Percentiles rank a stretch among this genome's conserved stretches.
Evolutionary conservation across 2,888 invertebrate genomes (phyloP).

Genomic region (Litoditis marina): DNA sequence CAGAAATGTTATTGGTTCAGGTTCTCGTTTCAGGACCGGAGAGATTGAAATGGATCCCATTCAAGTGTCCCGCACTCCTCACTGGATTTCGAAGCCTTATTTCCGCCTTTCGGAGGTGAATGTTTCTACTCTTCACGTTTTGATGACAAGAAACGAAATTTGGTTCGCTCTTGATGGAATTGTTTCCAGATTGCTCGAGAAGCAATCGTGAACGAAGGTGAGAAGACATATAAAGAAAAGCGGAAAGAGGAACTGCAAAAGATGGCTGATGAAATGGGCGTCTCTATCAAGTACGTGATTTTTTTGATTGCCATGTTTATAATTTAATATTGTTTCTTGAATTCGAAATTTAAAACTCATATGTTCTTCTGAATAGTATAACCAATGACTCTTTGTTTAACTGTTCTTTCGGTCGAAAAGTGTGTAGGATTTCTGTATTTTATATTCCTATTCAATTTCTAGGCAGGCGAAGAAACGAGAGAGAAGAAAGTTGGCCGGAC

Average conservation of each 20-base stretch:
- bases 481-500: conserved; percentile 21
- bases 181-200: conserved; percentile 31
- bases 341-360: no score
- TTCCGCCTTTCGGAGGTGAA: conserved; percentile 45
- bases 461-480: conserved; percentile 37
- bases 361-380: no score
- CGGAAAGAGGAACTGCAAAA: conserved; percentile 30
- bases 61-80: conserved; percentile 46
- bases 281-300: conserved; percentile 31
- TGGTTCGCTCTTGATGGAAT: conserved; percentile 7
- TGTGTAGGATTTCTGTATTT: not conserved
- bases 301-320: not conserved
- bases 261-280: conserved; percentile 29
- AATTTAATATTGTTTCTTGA: no score
- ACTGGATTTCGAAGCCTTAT: conserved; percentile 59
- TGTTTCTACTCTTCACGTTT: conserved; percentile 3
- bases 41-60: conserved; percentile 23
- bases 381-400: no score
- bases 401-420: no score
- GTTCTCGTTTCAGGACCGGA: no score
- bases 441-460: no score
- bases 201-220: conserved; percentile 24
- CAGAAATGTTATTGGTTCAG: conserved; percentile 2
- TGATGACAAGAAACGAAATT: no score
- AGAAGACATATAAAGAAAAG: conserved; percentile 33